These are phyloP conservation scores for Agapostemon virescens DNA, from an alignment of 2,888 invertebrate species.

Conservation along the genomic window DNA sequence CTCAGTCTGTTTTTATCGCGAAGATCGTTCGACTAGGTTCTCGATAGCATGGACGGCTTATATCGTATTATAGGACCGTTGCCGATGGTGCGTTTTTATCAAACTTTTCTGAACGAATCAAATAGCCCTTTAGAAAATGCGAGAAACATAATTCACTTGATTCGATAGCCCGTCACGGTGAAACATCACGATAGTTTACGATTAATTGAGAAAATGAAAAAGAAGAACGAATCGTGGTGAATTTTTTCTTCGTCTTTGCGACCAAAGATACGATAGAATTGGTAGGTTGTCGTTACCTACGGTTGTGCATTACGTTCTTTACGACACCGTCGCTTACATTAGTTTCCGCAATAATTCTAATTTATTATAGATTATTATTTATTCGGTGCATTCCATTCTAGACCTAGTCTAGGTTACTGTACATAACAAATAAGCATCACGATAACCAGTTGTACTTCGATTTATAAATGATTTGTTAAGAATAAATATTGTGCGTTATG, in stretches of 20 bases:
- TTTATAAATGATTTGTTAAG: slow-evolving; percentile 34
- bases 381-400: slow-evolving; percentile 54
- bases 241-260: slow-evolving; percentile 12
- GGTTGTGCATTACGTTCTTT: slow-evolving; percentile 4
- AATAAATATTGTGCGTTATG: slow-evolving; percentile 25
- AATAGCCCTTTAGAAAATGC: neutral
- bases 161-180: too few relatives aligned
- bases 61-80: slow-evolving; percentile 19
- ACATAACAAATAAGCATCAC: slow-evolving; percentile 47
- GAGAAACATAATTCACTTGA: neutral
- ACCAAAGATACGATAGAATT: slow-evolving; percentile 29
- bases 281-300: slow-evolving; percentile 5
- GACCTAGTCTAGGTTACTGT: slow-evolving; percentile 63
- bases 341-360: slow-evolving; percentile 19
- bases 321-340: slow-evolving; percentile 6
- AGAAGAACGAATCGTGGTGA: slow-evolving; percentile 10
- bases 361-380: slow-evolving; percentile 31
- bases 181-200: neutral
- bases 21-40: slow-evolving; percentile 28
- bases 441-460: slow-evolving; percentile 42
- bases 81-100: slow-evolving; percentile 27
- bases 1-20: slow-evolving; percentile 40
- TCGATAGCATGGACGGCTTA: slow-evolving; percentile 24
- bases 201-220: neutral
- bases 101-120: slow-evolving; percentile 28